phyloP scores from a whole-genome alignment of 2,888 invertebrate genomes.

The Cosmia pyralina region DNA sequence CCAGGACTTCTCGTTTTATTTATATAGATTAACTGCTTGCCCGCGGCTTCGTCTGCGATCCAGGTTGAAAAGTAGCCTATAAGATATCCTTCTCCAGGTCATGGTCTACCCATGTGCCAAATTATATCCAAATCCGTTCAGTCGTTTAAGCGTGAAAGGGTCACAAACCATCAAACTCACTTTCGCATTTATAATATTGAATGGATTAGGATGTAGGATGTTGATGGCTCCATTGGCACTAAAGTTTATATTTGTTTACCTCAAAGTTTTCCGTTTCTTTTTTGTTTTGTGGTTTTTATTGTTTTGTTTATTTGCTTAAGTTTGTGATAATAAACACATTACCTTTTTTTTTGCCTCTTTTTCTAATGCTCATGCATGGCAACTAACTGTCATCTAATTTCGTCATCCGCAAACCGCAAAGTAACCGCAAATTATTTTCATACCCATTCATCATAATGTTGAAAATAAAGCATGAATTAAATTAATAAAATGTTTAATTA shows the following conservation, averaged over 20 bases:
- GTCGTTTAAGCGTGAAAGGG: too few species aligned
- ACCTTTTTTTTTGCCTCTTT: background rate
- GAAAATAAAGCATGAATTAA: background rate
- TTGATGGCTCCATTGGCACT: background rate
- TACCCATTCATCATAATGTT: background rate
- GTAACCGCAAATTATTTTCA: slow-evolving; percentile 1
- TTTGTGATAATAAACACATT: background rate
- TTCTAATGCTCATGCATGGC: background rate
- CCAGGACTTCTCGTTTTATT: too few species aligned
- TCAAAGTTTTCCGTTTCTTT: background rate
- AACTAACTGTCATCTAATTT: background rate
- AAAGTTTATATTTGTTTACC: slow-evolving; percentile 17
- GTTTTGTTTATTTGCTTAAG: slow-evolving; percentile 7
- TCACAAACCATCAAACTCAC: too few species aligned
- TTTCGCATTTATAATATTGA: too few species aligned
- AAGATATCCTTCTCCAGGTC: too few species aligned
- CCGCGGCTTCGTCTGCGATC: too few species aligned
- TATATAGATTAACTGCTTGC: too few species aligned
- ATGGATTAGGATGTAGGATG: background rate
- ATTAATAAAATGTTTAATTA: slow-evolving; percentile 13
- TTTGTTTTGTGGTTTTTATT: background rate
- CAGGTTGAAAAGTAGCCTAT: too few species aligned
- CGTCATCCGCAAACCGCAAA: background rate
- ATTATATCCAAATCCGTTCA: too few species aligned
- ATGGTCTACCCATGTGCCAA: too few species aligned